These are phyloP conservation scores for Stenopsyche tienmushanensis DNA, from an alignment of 1,140 invertebrate species.

Conservation along the genomic window DNA sequence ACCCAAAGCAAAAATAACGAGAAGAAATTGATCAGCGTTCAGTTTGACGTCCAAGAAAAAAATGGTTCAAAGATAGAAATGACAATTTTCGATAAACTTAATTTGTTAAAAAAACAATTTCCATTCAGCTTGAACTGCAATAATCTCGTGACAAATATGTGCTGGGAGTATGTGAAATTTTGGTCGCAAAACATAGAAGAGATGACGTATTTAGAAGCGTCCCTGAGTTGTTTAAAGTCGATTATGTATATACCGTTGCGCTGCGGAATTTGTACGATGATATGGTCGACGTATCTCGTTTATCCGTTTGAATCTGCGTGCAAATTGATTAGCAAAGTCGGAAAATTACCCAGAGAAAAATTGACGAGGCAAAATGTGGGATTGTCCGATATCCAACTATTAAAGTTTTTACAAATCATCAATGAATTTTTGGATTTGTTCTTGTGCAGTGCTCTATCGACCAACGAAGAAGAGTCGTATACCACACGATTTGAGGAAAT, in stretches of 20 bases:
- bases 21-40: constrained; percentile 25
- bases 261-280: constrained; percentile 75
- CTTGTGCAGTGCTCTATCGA: constrained; percentile 60
- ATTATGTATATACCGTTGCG: constrained; percentile 65
- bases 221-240: constrained; percentile 61
- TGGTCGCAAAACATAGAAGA: constrained; percentile 80
- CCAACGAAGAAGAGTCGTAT: constrained; percentile 51
- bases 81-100: constrained; percentile 57
- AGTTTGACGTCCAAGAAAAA: constrained; percentile 40
- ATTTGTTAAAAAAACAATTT: constrained; percentile 71
- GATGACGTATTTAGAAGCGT: constrained; percentile 64
- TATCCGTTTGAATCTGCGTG: constrained; percentile 71
- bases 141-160: constrained; percentile 79
- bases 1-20: constrained; percentile 22
- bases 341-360: constrained; percentile 82
- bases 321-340: constrained; percentile 84
- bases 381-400: constrained; percentile 67
- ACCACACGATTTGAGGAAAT: constrained; percentile 66
- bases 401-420: constrained; percentile 68
- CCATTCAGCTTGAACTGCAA: constrained; percentile 81
- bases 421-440: constrained; percentile 76
- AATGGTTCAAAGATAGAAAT: constrained; percentile 45
- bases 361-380: constrained; percentile 74
- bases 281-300: constrained; percentile 85
- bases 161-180: constrained; percentile 83